phyloP scores from a whole-genome alignment of 2,797 vertebrate genomes.

The Danio tinwini region DNA sequence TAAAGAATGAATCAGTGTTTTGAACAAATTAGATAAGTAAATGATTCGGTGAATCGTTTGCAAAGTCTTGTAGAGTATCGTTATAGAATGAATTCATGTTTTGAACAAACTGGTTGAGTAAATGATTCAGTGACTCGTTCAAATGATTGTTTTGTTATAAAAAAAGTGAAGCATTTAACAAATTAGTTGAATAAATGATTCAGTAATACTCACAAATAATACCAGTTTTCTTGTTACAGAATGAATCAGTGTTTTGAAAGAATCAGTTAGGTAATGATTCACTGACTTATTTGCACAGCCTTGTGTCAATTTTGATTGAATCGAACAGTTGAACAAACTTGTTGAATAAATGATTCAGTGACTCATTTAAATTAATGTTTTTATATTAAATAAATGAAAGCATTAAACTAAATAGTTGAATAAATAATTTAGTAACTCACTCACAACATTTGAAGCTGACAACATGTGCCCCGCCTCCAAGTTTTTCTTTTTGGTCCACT shows the following conservation, averaged over 20 bases:
- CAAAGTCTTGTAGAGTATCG: neutral
- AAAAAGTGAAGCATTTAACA: neutral
- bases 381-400: neutral
- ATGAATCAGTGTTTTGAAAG: too few relatives aligned
- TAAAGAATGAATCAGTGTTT: too few relatives aligned
- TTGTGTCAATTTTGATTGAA: neutral
- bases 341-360: neutral
- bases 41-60: neutral
- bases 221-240: fast-evolving
- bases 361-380: neutral
- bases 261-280: too few relatives aligned
- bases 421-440: neutral
- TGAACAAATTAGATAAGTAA: too few relatives aligned
- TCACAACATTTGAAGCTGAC: too few relatives aligned
- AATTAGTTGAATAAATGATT: neutral
- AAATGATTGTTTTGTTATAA: neutral
- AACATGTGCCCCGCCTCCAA: too few relatives aligned
- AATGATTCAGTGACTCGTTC: neutral
- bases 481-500: too few relatives aligned
- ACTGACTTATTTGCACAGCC: neutral
- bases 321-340: neutral
- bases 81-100: too few relatives aligned
- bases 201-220: neutral
- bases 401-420: neutral
- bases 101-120: neutral